Evolutionary conservation across 1,140 invertebrate species (phyloP), one percentile per base, ranked within the genome.

Genomic region (Liolophura sinensis): DNA sequence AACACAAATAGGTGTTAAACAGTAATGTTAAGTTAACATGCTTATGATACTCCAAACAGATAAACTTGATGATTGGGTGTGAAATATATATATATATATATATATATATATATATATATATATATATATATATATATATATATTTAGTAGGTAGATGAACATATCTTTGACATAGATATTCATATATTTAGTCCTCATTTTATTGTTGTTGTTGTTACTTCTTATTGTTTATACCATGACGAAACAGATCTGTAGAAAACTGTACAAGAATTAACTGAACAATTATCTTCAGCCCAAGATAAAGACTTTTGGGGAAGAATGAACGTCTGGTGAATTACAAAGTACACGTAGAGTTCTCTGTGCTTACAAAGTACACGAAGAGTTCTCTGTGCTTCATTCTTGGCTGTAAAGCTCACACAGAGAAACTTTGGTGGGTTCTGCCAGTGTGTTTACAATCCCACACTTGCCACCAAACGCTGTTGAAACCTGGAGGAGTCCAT

Each of bases 71-170:
- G 22, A 1, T 56, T 14, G 22, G 20, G 12, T 74, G 74, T 25
- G 22, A 56, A 25, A 56, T 56, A 56, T 56, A 56, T 56, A 56
- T 56, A 56, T 56, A 56, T 56, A 56, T 56, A 56, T 56, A 56
- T 56, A 18, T 20, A 56, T 14, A 56, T 57, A 57, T 56, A 1
- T 56, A 56, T 56, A 3, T 1, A 56, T 56, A 14, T 14, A 56
- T 56, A 56, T 56, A 56, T 56, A 56, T 56, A 20, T 56, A 56
- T 56, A 20, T 56, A 56, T 20, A 56, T 12, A 56, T 16, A 25
- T 14, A 50, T 14, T 14, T 50, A 20, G 51, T 20, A 52, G 22
- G 22, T 52, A 52, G 18, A 52, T 52, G 18, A 52, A n/a, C 18
- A 52, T 24, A n/a, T 24, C 22, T 52, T 24, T 54, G 24, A 54